Evolutionary conservation across 92 coral and sea anemone genomes (phyloP), one percentile per base, ranked within the genome.

Genomic region (Heliopora coerulea): DNA sequence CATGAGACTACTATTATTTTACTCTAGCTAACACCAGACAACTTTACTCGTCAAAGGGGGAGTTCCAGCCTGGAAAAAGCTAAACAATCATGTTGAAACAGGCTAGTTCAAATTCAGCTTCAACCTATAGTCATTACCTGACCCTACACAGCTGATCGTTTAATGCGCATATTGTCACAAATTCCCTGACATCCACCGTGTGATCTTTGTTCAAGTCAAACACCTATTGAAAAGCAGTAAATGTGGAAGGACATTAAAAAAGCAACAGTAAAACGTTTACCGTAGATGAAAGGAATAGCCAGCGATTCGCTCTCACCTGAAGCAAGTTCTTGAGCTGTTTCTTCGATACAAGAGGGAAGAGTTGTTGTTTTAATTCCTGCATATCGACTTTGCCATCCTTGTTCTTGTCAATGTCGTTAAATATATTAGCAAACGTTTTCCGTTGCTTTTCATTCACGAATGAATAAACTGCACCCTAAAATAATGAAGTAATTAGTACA

Each of bases 191-290:
- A 56, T 92, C 97, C n/a, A 92, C 82, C 10, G 89, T 87, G 44
- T 81, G 65, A 56, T 92, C 97, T 67, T 92, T 92, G 91, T 92
- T 90, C 74, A 92, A 67, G 68, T 92, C 97, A 76, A 92, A 92
- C 61, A 92, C 97, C 97, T 92, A 41, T 27, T 65, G 21, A 13
- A 39, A n/a, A n/a, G n/a, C n/a, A n/a, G n/a, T n/a, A n/a, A n/a
- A n/a, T n/a, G n/a, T n/a, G n/a, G n/a, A n/a, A n/a, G n/a, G n/a
- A n/a, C n/a, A n/a, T n/a, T n/a, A n/a, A n/a, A n/a, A n/a, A n/a
- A n/a, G n/a, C n/a, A n/a, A n/a, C n/a, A n/a, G n/a, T n/a, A n/a
- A 31, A n/a, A 65, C 0, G 8, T 34, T 37, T 37, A 37, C 12
- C 12, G 42, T 5, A 37, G 42, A 37, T 12, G 12, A 37, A 37